Evolutionary conservation across 2,797 vertebrate genomes (phyloP).

Genomic region (Ptychadena robeensis): DNA sequence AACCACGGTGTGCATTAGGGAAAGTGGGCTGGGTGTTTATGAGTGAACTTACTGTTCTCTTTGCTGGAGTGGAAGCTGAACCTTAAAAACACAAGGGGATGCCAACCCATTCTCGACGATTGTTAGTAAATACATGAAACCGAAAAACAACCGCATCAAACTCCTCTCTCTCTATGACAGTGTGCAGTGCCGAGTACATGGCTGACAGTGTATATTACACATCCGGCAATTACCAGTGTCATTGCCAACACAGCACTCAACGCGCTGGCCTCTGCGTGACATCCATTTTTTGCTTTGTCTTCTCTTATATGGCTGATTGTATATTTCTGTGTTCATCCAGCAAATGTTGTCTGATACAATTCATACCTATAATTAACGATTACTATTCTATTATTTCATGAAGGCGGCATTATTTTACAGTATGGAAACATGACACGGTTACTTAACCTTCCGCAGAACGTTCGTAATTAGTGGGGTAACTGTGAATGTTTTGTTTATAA

Average conservation of each 20-base stretch:
- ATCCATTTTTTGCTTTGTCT: conserved; percentile 34
- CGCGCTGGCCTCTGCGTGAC: not conserved
- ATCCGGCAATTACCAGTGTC: conserved; percentile 30
- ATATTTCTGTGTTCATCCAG: conserved; percentile 6
- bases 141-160: too few relatives aligned
- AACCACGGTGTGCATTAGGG: too few relatives aligned
- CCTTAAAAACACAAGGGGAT: too few relatives aligned
- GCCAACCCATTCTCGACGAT: not conserved
- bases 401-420: not conserved
- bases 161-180: too few relatives aligned
- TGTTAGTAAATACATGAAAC: too few relatives aligned
- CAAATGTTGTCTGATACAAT: conserved; percentile 2
- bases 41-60: too few relatives aligned
- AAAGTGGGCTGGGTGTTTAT: too few relatives aligned
- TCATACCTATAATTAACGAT: conserved; percentile 51
- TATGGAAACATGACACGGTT: not conserved
- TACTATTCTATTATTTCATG: conserved; percentile 37
- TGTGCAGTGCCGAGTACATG: too few relatives aligned
- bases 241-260: conserved; percentile 15
- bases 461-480: not conserved
- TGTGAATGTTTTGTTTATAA: conserved; percentile 17
- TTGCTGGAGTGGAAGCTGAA: too few relatives aligned
- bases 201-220: not conserved
- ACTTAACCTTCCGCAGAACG: conserved; percentile 1
- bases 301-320: conserved; percentile 10